Conservation (phyloP, 2,113 vertebrate species). For the Seriola aureovittata region DNA sequence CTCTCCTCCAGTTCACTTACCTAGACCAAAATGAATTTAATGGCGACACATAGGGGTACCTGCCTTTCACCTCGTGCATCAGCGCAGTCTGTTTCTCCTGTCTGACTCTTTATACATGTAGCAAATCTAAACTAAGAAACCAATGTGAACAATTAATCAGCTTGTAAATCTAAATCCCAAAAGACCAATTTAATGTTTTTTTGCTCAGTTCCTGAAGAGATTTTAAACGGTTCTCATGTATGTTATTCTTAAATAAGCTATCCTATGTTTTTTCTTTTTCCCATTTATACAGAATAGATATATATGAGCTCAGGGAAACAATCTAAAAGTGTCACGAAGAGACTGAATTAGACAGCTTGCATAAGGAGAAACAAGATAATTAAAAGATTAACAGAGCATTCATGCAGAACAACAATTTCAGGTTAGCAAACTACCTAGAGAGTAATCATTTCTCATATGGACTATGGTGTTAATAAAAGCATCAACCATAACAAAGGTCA, state of each 20-base stretch:
- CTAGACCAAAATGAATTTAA: background rate
- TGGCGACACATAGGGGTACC: background rate
- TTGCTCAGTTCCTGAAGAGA: too few relatives aligned
- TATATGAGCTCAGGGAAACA: conserved; percentile 5
- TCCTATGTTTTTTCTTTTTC: background rate
- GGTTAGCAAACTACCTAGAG: background rate
- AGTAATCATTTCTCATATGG: background rate
- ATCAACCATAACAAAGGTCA: conserved; percentile 1
- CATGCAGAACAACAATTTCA: conserved; percentile 39
- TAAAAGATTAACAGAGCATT: conserved; percentile 46
- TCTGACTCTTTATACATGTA: background rate
- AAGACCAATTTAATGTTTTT: too few relatives aligned
- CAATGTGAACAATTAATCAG: background rate
- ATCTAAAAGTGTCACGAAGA: conserved; percentile 9
- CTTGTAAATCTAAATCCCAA: background rate
- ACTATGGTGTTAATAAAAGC: conserved; percentile 4
- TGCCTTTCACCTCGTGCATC: background rate
- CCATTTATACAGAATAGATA: background rate
- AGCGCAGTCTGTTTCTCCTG: background rate
- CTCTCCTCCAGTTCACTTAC: background rate
- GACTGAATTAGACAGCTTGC: conserved; percentile 26
- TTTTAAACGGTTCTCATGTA: background rate
- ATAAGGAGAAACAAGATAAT: conserved; percentile 31
- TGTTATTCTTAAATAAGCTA: background rate
- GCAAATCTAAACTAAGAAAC: background rate